These are phyloP conservation scores for Ectobius pallidus DNA, from an alignment of 2,888 invertebrate genomes.

Conservation along the genomic window DNA sequence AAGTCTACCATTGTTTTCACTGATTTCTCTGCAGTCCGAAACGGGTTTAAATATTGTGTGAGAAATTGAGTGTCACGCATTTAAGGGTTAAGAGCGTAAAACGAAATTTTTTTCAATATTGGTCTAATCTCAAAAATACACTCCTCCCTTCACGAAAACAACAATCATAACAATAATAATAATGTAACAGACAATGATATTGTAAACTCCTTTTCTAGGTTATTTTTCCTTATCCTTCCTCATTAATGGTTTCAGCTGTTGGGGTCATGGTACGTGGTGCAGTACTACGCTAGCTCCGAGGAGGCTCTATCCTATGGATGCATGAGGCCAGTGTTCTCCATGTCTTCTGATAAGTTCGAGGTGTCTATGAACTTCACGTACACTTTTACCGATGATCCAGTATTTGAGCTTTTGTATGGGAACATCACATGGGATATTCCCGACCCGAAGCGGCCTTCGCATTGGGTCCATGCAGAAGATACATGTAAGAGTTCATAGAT, in stretches of 20 bases:
- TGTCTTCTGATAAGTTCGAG: constrained; percentile 61
- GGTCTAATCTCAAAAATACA: no score
- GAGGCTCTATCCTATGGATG: constrained; percentile 85
- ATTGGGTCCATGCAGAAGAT: constrained; percentile 86
- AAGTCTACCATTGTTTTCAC: no score
- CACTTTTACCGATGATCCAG: constrained; percentile 82
- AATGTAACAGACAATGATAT: not conserved
- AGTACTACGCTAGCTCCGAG: constrained; percentile 88
- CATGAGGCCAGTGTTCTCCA: constrained; percentile 77
- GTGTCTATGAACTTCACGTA: constrained; percentile 91
- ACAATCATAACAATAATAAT: constrained; percentile 4
- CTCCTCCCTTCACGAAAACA: not conserved
- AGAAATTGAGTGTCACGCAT: no score
- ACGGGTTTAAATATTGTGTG: no score
- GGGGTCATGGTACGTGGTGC: constrained; percentile 84
- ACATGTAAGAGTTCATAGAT: constrained; percentile 79
- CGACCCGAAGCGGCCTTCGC: constrained; percentile 73
- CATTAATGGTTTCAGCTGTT: constrained; percentile 78
- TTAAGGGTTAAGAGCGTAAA: no score
- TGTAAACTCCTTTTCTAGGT: no score
- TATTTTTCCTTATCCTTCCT: no score
- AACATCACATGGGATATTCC: constrained; percentile 88
- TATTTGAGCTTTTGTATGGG: constrained; percentile 77
- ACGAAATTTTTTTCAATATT: no score
- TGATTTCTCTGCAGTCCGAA: no score